A percentile compares a stretch with the other conserved stretches of the same genome.
These are phyloP conservation scores for Plecturocebus donacophilus DNA, from an alignment of 2,113 vertebrate genomes.

Conservation along the genomic window DNA sequence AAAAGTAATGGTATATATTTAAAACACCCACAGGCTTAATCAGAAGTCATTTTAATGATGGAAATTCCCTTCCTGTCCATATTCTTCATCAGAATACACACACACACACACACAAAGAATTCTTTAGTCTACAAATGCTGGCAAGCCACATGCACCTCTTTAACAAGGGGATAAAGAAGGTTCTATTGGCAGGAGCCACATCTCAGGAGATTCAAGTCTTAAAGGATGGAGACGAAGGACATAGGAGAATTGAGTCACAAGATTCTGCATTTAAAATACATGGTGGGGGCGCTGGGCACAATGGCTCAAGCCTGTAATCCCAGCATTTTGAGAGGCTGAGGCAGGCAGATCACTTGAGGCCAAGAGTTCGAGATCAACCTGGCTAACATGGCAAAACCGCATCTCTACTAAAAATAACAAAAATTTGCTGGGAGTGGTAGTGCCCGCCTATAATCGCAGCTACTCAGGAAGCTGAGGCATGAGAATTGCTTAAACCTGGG, in stretches of 20 bases:
- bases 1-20: not conserved
- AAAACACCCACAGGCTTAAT: not conserved
- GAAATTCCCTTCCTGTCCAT: too few species aligned
- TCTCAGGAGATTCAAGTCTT: not conserved
- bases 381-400: too few species aligned
- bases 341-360: too few species aligned
- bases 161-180: not conserved
- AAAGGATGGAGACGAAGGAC: not conserved
- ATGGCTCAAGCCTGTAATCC: too few species aligned
- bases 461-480: too few species aligned
- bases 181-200: not conserved
- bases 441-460: too few species aligned
- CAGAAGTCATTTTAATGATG: not conserved
- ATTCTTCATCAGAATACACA: not conserved
- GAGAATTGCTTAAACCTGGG: too few species aligned
- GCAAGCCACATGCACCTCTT: not conserved
- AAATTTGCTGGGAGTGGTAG: too few species aligned
- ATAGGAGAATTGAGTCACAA: not conserved
- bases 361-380: too few species aligned
- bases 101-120: not conserved
- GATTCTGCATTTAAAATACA: not conserved
- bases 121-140: not conserved
- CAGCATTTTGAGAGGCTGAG: too few species aligned
- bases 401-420: too few species aligned
- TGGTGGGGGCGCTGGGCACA: too few species aligned